Evolutionary conservation across 2,888 invertebrate genomes (phyloP).

Genomic region (Coelopa pilipes): DNA sequence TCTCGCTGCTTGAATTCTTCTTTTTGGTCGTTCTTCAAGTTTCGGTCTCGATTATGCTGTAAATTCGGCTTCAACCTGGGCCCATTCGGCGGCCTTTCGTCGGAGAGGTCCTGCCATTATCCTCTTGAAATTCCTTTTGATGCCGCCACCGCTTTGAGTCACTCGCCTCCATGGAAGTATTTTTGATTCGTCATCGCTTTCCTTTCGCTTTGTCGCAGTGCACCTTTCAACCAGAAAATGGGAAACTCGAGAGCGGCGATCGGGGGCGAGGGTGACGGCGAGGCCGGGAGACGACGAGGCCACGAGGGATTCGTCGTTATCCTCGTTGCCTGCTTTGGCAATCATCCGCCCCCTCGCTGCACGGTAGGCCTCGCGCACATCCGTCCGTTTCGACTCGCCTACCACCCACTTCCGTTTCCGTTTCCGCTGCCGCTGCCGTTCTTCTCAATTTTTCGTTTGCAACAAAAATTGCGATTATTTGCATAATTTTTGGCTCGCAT

Average conservation of each 20-base stretch:
- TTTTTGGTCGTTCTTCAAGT: too few species aligned
- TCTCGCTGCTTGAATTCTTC: too few species aligned
- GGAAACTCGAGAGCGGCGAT: too few species aligned
- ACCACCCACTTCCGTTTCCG: too few species aligned
- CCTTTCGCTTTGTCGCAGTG: constrained; percentile 22
- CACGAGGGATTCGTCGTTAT: not conserved
- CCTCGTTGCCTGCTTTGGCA: constrained; percentile 18
- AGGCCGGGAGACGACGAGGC: too few species aligned
- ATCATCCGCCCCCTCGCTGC: constrained; percentile 8
- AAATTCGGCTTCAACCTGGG: too few species aligned
- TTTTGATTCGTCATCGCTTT: constrained; percentile 31
- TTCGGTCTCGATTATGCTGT: too few species aligned
- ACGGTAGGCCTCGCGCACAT: constrained; percentile 48
- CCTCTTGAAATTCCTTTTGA: not conserved
- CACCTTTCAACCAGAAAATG: not conserved
- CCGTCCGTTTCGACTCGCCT: constrained; percentile 51
- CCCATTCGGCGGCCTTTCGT: not conserved
- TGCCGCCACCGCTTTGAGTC: too few species aligned
- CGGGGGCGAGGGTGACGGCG: too few species aligned
- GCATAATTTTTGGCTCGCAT: constrained; percentile 54
- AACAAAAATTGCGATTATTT: constrained; percentile 60
- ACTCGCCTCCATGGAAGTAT: constrained; percentile 4
- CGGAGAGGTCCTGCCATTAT: not conserved
- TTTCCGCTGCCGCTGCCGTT: not conserved
- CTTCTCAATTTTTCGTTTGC: constrained; percentile 36